A percentile compares a stretch with the other conserved stretches of the same genome.
These are phyloP conservation scores for Brachypalpus laphriformis DNA, from an alignment of 2,888 invertebrate genomes.

Conservation along the genomic window DNA sequence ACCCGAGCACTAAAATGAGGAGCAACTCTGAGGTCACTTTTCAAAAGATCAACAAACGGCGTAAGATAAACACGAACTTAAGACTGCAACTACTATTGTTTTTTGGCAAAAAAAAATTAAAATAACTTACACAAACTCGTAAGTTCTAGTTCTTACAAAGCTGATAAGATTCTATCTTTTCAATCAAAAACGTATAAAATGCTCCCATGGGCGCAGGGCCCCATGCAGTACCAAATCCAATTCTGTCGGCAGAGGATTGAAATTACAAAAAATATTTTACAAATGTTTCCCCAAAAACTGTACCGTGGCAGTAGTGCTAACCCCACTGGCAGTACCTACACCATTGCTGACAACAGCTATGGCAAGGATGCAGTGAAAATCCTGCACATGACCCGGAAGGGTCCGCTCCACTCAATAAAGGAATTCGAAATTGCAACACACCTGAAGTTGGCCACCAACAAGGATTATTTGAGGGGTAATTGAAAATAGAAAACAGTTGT, in stretches of 20 bases:
- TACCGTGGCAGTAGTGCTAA: slow-evolving; percentile 11
- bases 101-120: slow-evolving; percentile 3
- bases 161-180: slow-evolving; percentile 48
- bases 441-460: slow-evolving; percentile 87
- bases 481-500: not conserved
- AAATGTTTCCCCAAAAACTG: slow-evolving; percentile 55
- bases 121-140: not conserved
- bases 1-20: no score
- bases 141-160: not conserved
- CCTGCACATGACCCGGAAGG: slow-evolving; percentile 88
- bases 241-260: not conserved
- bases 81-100: not conserved
- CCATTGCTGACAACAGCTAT: slow-evolving; percentile 79
- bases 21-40: not conserved
- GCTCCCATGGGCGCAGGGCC: not conserved
- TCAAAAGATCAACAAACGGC: not conserved
- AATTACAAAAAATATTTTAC: not conserved
- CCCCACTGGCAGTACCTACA: slow-evolving; percentile 70
- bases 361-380: slow-evolving; percentile 91
- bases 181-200: slow-evolving; percentile 57
- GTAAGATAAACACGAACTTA: not conserved
- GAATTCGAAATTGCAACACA: slow-evolving; percentile 90
- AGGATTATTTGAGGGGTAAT: slow-evolving; percentile 86
- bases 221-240: slow-evolving; percentile 17
- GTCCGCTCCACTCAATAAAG: slow-evolving; percentile 87